Evolutionary conservation across 2,113 vertebrate genomes (phyloP).

Genomic region (Gobius niger): DNA sequence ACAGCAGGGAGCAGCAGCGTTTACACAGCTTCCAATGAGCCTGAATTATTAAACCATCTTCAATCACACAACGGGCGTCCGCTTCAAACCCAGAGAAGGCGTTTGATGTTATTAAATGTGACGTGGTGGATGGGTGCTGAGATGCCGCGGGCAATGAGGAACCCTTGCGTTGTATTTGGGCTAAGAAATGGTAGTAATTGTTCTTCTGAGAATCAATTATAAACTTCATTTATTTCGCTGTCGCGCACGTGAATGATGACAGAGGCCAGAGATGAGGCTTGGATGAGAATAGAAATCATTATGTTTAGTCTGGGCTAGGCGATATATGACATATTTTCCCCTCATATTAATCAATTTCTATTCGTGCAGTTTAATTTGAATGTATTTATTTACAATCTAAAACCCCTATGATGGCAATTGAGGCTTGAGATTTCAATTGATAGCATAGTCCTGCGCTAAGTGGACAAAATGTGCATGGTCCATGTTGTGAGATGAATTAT

Average conservation of each 20-base stretch:
- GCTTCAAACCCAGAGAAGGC: constrained; percentile 32
- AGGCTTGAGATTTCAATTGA: no score
- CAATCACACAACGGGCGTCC: constrained; percentile 29
- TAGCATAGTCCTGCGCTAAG: no score
- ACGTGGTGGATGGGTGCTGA: constrained; percentile 6
- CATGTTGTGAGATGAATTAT: constrained; percentile 68
- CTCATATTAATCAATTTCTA: no score
- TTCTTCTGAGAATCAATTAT: constrained; percentile 7
- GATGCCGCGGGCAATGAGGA: not conserved
- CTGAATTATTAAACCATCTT: constrained; percentile 69
- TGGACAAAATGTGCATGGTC: constrained; percentile 11
- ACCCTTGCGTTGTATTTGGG: constrained; percentile 4
- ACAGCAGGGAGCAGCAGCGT: constrained; percentile 44
- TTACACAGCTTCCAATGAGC: constrained; percentile 42
- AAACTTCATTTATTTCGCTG: constrained; percentile 11
- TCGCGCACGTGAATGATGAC: not conserved
- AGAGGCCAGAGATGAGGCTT: constrained; percentile 29
- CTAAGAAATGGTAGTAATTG: not conserved
- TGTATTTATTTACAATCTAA: no score
- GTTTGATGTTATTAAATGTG: constrained; percentile 38
- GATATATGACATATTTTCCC: no score
- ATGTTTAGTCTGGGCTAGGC: no score
- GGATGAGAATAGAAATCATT: not conserved
- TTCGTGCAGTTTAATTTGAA: no score
- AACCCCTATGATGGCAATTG: no score